Evolutionary conservation across 2,113 vertebrate genomes (phyloP), one percentile per base, ranked within the genome.

Genomic region (Sitta europaea): DNA sequence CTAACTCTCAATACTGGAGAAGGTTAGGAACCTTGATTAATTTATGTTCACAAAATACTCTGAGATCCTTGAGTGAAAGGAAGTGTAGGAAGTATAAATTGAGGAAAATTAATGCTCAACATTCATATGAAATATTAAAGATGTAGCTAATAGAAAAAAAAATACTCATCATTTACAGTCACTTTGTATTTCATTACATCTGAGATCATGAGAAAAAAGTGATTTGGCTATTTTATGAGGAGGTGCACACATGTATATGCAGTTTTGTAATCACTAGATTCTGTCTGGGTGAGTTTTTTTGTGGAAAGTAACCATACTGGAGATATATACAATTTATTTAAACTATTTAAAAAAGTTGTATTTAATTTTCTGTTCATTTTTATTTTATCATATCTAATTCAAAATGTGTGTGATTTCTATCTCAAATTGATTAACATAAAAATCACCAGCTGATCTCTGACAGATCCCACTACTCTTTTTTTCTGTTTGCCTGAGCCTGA

Each of bases 301-400:
- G 35, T 85, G 50, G 25, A 51, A 84, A 51, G 88, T 28, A 51
- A 21, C 42, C 21, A 57, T 84, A 35, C 14, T 63, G 50, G 14
- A 62, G 57, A 53, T 66, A 42, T 2, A 45, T 5, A 53, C 8
- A 36, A 5, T 57, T 76, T 9, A 40, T 42, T 92, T 67, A 8
- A 75, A 89, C 19, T 45, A 45, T 45, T 45, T 45, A 9, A 20
- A 20, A 45, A 45, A 89, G 1, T 54, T 73, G 9, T 20, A 17
- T 74, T 97, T 53, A 21, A 21, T 88, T 96, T 96, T 73, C 54
- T 29, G 6, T 79, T 92, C 2, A 11, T 57, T 95, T 90, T 12
- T 50, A 48, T 79, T 92, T 93, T 79, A 12, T 63, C 10, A 1
- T 59, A 6, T 57, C 22, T 38, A 35, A 45, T 22, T 45, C 38